phyloP scores from a whole-genome alignment of 2,113 vertebrate species.

The Maccullochella peelii region DNA sequence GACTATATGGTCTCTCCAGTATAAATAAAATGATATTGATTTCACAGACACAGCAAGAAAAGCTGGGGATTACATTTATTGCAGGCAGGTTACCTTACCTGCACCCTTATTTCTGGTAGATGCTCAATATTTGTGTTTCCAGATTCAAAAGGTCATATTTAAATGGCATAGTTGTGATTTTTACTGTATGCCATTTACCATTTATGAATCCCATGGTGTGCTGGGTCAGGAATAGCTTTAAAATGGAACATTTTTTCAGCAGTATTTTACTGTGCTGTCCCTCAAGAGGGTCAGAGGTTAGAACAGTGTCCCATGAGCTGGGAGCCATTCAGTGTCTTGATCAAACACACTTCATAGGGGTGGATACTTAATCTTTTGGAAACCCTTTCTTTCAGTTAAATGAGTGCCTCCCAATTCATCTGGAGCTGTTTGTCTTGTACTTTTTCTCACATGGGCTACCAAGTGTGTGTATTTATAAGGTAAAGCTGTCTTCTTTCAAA shows the following conservation, averaged over 20 bases:
- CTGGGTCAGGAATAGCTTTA: not conserved
- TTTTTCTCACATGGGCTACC: not conserved
- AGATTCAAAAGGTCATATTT: constrained; percentile 46
- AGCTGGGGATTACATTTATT: constrained; percentile 55
- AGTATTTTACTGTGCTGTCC: not conserved
- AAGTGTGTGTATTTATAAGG: not conserved
- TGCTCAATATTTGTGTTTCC: constrained; percentile 44
- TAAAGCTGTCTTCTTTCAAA: not conserved
- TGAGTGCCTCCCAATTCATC: not conserved
- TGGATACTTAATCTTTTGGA: not conserved
- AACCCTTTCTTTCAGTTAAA: not conserved
- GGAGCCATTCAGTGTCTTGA: not conserved
- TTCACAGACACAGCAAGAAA: constrained; percentile 31
- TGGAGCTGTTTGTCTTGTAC: not conserved
- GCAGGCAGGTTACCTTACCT: constrained; percentile 29
- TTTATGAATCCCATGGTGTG: constrained; percentile 35
- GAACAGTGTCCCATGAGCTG: not conserved
- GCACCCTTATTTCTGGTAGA: constrained; percentile 13
- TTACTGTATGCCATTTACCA: constrained; percentile 22
- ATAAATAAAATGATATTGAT: constrained; percentile 68
- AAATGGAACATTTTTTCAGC: not conserved
- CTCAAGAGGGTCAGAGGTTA: constrained; percentile 20
- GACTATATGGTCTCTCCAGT: constrained; percentile 39
- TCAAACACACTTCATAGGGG: constrained; percentile 2
- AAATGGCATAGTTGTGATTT: constrained; percentile 44